Percentiles rank a stretch among this genome's conserved stretches.
phyloP scores from a whole-genome alignment of 2,797 vertebrate species.

The Typhlichthys subterraneus region DNA sequence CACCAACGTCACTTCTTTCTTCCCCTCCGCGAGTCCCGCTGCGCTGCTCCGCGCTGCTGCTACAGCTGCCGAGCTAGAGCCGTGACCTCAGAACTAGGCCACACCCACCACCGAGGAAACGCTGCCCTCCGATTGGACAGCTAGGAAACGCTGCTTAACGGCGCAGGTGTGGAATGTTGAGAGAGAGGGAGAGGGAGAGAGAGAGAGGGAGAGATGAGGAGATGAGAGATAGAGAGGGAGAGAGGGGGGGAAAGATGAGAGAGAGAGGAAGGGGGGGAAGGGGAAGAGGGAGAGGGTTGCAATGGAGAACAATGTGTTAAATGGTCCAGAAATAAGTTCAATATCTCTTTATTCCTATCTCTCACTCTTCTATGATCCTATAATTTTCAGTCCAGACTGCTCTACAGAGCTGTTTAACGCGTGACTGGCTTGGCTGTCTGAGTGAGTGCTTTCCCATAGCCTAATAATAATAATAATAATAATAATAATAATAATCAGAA shows the following conservation, averaged over 20 bases:
- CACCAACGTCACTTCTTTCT: constrained; percentile 27
- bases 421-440: too few species aligned
- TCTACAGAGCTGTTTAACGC: too few species aligned
- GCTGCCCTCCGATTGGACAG: constrained; percentile 52
- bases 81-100: constrained; percentile 72
- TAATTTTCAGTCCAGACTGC: too few species aligned
- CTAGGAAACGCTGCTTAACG: constrained; percentile 37
- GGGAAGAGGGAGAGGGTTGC: background rate
- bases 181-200: constrained; percentile 13
- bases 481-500: too few species aligned
- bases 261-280: too few species aligned
- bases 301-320: too few species aligned
- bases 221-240: background rate
- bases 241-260: background rate
- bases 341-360: too few species aligned
- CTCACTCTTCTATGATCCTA: too few species aligned
- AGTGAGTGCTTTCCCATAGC: too few species aligned
- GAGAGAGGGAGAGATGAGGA: background rate
- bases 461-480: too few species aligned
- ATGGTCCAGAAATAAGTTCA: too few species aligned
- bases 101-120: constrained; percentile 57
- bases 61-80: constrained; percentile 47
- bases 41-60: constrained; percentile 22
- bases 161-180: constrained; percentile 47
- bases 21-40: constrained; percentile 42